Conservation (phyloP, 2,888 invertebrate genomes). For the Toxonevra muliebris region DNA sequence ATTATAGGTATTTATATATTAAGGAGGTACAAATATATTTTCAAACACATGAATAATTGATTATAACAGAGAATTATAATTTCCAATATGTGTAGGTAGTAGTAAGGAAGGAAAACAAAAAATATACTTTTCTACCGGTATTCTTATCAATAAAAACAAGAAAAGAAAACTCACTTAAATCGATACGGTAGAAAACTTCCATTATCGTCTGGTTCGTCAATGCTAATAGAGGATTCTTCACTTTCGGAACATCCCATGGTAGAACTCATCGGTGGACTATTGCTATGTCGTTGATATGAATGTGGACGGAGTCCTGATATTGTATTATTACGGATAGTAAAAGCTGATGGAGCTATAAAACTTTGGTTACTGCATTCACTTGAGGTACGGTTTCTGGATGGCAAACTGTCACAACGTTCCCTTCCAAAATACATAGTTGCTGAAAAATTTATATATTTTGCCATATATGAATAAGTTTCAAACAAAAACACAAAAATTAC, state of each 20-base stretch:
- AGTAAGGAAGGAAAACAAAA: no score
- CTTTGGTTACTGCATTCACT: constrained; percentile 69
- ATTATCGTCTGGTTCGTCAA: constrained; percentile 73
- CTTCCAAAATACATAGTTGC: constrained; percentile 57
- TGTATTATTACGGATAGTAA: constrained; percentile 64
- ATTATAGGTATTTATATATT: no score
- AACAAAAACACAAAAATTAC: neutral
- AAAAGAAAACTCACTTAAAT: constrained; percentile 51
- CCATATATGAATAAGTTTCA: neutral
- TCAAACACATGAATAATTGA: no score
- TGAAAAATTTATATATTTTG: constrained; percentile 22
- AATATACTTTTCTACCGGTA: no score
- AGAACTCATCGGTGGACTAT: constrained; percentile 66
- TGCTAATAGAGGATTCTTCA: constrained; percentile 74
- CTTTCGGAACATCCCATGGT: constrained; percentile 74
- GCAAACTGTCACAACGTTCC: constrained; percentile 85
- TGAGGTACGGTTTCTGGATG: constrained; percentile 72
- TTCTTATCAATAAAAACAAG: no score
- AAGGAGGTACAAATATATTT: no score
- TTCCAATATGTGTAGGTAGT: no score
- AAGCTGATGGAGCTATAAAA: constrained; percentile 57
- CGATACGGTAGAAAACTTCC: constrained; percentile 51
- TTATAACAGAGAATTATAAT: no score
- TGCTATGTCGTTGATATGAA: constrained; percentile 63
- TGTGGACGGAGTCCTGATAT: constrained; percentile 63